Evolutionary conservation across 2,888 invertebrate genomes (phyloP).

Genomic region (Celastrina argiolus): DNA sequence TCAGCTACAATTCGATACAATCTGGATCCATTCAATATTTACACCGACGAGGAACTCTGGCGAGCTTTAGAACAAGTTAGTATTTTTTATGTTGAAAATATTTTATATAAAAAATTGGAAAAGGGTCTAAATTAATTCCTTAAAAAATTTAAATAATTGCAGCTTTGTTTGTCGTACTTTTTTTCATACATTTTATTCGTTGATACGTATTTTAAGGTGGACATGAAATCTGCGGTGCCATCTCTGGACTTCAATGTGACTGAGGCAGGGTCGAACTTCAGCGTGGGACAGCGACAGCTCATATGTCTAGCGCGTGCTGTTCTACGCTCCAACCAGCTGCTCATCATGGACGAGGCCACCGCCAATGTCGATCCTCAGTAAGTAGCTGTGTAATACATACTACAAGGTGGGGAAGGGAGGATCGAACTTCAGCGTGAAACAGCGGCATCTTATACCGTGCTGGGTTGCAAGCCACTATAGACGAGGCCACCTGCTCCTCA

Average conservation of each 20-base stretch:
- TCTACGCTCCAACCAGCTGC: conserved; percentile 87
- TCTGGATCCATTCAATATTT: conserved; percentile 85
- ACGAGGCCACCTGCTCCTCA: conserved; percentile 96
- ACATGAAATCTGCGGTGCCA: conserved; percentile 82
- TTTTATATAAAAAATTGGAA: not conserved
- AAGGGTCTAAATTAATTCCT: too few relatives aligned
- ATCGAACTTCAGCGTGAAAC: conserved; percentile 92
- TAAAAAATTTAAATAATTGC: not conserved
- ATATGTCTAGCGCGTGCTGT: conserved; percentile 94
- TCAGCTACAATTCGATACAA: conserved; percentile 84
- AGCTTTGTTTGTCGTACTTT: not conserved
- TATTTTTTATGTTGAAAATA: not conserved
- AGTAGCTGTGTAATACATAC: too few relatives aligned
- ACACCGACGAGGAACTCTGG: conserved; percentile 84
- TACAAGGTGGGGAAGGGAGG: conserved; percentile 86
- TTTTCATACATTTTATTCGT: not conserved
- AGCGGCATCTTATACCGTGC: conserved; percentile 92
- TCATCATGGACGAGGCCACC: conserved; percentile 95
- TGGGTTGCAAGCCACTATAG: conserved; percentile 89
- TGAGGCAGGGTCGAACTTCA: conserved; percentile 88
- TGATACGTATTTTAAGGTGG: conserved; percentile 73
- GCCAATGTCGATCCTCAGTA: conserved; percentile 93
- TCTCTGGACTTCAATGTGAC: conserved; percentile 83
- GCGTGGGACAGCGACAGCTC: conserved; percentile 93
- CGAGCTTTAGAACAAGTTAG: conserved; percentile 82